Evolutionary conservation across 2,888 invertebrate genomes (phyloP).

Genomic region (Coleophora flavipennella): DNA sequence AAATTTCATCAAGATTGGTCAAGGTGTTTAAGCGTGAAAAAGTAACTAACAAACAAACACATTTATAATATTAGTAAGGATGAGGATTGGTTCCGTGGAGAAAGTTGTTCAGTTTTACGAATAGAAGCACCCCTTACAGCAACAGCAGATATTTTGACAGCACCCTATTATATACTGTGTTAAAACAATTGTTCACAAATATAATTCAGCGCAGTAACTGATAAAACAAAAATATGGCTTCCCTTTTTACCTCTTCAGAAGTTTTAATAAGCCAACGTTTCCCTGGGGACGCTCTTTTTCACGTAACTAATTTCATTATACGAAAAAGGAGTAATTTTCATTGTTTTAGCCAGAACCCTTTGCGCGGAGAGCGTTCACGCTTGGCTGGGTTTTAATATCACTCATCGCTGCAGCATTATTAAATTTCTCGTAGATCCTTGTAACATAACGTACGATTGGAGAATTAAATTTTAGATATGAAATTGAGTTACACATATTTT

Average conservation of each 20-base stretch:
- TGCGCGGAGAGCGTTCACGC: neutral
- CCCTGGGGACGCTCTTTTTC: neutral
- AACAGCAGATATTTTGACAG: too few species aligned
- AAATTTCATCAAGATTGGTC: too few species aligned
- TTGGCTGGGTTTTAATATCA: constrained; percentile 6
- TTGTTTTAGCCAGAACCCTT: neutral
- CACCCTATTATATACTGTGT: neutral
- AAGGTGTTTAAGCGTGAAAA: too few species aligned
- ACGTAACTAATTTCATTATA: neutral
- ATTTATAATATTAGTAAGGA: too few species aligned
- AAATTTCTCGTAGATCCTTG: constrained; percentile 5
- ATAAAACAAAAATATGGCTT: neutral
- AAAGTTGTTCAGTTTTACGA: too few species aligned
- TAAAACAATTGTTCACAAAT: neutral
- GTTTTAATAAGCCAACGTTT: neutral
- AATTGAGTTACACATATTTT: constrained; percentile 16
- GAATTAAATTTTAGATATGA: constrained; percentile 1
- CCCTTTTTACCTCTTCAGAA: neutral
- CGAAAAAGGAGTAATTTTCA: neutral
- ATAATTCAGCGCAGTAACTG: too few species aligned
- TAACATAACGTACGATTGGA: constrained; percentile 2
- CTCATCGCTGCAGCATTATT: constrained; percentile 7
- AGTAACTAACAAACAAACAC: too few species aligned
- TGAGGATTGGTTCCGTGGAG: too few species aligned
- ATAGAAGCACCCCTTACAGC: too few species aligned